Conservation (phyloP, 2,113 vertebrate genomes). For the Petromus typicus region DNA sequence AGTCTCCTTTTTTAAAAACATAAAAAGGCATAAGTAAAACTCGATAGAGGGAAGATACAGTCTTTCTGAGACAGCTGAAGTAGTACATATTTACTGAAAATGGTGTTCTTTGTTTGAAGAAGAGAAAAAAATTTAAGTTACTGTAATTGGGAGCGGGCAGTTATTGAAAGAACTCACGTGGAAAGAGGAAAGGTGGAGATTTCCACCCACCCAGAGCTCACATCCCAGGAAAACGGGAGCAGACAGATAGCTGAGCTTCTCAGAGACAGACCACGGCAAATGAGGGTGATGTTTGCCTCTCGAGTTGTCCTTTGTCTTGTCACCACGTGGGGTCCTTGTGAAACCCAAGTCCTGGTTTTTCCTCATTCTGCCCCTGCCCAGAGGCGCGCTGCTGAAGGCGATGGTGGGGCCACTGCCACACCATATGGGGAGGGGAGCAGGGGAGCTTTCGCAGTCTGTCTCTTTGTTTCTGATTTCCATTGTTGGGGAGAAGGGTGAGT, state of each 20-base stretch:
- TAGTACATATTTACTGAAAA: background rate
- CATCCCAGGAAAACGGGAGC: background rate
- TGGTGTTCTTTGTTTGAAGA: constrained; percentile 20
- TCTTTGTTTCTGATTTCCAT: constrained; percentile 20
- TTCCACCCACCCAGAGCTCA: background rate
- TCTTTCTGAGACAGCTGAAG: background rate
- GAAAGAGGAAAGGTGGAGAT: constrained; percentile 37
- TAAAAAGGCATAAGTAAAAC: background rate
- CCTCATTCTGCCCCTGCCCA: too few species aligned
- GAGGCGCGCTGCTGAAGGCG: background rate
- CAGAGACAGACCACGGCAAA: background rate
- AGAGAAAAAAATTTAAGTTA: background rate
- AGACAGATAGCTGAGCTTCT: background rate
- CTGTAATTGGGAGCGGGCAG: background rate
- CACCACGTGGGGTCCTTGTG: too few species aligned
- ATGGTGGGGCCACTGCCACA: background rate
- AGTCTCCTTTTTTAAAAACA: background rate
- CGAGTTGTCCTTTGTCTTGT: background rate
- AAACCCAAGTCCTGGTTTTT: fast-evolving
- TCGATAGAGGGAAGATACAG: background rate
- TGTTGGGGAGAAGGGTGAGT: background rate
- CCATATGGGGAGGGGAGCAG: fast-evolving
- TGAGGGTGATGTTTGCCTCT: background rate
- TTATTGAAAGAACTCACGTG: background rate
- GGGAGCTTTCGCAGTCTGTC: background rate